Evolutionary conservation across 2,888 invertebrate genomes (phyloP), one percentile per base, ranked within the genome.

Genomic region (Galerucella pusilla): DNA sequence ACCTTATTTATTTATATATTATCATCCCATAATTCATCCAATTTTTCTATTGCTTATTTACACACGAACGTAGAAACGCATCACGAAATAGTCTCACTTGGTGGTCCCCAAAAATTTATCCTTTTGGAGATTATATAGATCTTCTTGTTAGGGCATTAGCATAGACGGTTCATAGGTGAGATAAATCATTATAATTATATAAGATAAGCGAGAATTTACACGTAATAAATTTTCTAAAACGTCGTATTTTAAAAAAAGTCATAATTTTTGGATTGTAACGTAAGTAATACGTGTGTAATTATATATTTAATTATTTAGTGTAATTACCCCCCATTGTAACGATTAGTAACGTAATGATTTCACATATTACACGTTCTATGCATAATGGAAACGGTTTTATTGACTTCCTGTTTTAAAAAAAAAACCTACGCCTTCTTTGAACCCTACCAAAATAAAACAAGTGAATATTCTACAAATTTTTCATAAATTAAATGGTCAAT

Each of bases 181-280:
- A 61, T 61, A 61, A 61, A 61, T 61, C 61, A 35, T 61, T n/a
- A 61, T 61, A 61, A 61, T 61, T 61, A 61, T 35, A 61, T 61
- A 9, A 61, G 14, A 10, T 35, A 61, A 7, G n/a, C 20, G 11
- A 35, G 28, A 35, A 28, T 61, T 61, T 61, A 61, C 61, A 61
- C 61, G 35, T 60, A 60, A 60, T 60, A 60, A 60, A 60, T 60
- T 25, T 60, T 60, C 59, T 28, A 25, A 60, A 25, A 60, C 59
- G 20, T 28, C 9, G 59, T 12, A 60, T 25, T 16, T 20, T 9
- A 9, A 42, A 60, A 60, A 20, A 16, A 25, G 28, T 61, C 35
- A 61, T 61, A n/a, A 2, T 28, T 61, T 42, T 61, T 1, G n/a
- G 35, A 12, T 35, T 35, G 10, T 57, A 57, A 57, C 20, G 16